Evolutionary conservation across 2,797 vertebrate species (phyloP).

Genomic region (Anguilla marmorata): DNA sequence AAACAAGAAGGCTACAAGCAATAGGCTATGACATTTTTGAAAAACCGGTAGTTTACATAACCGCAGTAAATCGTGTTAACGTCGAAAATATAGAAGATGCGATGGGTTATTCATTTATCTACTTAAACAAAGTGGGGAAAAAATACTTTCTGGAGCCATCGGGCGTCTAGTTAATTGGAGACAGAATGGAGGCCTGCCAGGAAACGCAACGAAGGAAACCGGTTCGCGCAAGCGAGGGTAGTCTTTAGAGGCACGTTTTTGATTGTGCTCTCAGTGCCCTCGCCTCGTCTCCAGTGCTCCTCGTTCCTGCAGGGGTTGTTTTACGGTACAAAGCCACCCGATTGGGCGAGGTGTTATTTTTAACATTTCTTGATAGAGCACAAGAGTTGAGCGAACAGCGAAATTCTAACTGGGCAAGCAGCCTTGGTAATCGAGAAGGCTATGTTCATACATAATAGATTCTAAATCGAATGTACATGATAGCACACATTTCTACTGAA

Average conservation of each 20-base stretch:
- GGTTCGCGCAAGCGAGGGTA: conserved; percentile 57
- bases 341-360: conserved; percentile 25
- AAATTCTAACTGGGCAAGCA: neutral
- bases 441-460: neutral
- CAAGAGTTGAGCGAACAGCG: neutral
- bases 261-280: conserved; percentile 51
- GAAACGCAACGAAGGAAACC: conserved; percentile 61
- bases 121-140: conserved; percentile 60
- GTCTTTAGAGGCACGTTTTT: conserved; percentile 56
- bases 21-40: conserved; percentile 28
- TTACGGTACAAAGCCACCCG: conserved; percentile 7
- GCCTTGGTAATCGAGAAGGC: too few relatives aligned
- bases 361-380: conserved; percentile 7
- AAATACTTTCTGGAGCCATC: conserved; percentile 63
- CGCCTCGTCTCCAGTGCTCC: conserved; percentile 41
- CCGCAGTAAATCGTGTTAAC: conserved; percentile 38
- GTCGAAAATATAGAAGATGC: conserved; percentile 56
- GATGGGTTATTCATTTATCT: conserved; percentile 60
- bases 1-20: conserved; percentile 24
- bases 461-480: conserved; percentile 6
- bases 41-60: conserved; percentile 49
- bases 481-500: neutral
- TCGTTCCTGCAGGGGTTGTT: conserved; percentile 34
- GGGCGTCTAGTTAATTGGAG: conserved; percentile 66
- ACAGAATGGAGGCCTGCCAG: conserved; percentile 70